Evolutionary conservation across 2,888 invertebrate genomes (phyloP), one percentile per base, ranked within the genome.

Genomic region (Salpingus planirostris): DNA sequence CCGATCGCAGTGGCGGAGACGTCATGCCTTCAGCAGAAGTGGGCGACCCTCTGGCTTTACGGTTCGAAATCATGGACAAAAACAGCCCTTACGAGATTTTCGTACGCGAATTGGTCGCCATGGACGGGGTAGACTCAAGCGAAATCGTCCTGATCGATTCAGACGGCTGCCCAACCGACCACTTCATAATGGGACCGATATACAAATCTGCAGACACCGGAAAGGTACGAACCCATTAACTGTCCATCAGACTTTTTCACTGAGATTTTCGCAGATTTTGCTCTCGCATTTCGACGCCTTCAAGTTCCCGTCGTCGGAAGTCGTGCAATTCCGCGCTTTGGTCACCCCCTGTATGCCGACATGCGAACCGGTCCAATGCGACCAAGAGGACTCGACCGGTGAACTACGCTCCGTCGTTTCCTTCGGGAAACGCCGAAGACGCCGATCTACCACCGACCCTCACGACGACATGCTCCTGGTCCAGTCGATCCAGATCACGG

Each of bases 11-110:
- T 53, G 87, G 86, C 36, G 81, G 80, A 53, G 86, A 87, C 48
- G 82, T 85, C 43, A 81, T 89, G 67, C 80, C 81, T 15, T 80
- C 88, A 1, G 90, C 90, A 42, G 87, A 90, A 70, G 91, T 92
- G 40, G 92, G 92, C 49, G 92, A 92, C 70, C 88, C 91, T 13
- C 68, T 92, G 66, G 86, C 89, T 18, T 74, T 92, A 33, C 80
- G 85, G 59, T 92, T 92, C 69, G 90, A 91, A 68, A 91, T 92
- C 54, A 73, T 90, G 64, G 91, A 92, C 63, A 83, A 80, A 56
- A 85, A 89, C 68, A 90, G 89, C 55, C 92, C 92, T 15, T 93
- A 89, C 69, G 92, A 93, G 68, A 92, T 93, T 57, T 92, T 93
- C 62, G 91, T 93, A 15, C 78, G 91, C 41, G 91, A 93, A 67